Base-by-base conservation (phyloP, 1,140 invertebrate genomes). In the Acromyrmex charruanus region DNA sequence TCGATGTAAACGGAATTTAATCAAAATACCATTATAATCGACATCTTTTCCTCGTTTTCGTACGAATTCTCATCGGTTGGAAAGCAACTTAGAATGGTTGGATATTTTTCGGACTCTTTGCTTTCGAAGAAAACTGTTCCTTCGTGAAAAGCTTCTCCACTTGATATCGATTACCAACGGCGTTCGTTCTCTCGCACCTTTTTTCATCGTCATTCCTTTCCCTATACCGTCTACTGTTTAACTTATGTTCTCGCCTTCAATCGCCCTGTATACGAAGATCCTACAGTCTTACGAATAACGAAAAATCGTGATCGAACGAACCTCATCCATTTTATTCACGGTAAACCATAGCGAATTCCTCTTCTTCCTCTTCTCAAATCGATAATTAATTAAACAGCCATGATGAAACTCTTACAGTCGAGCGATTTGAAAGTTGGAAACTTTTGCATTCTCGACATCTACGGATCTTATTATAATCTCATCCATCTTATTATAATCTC, bases 151-250 rank as follows among this genome's bases (percentile, higher is more conserved):
- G 51, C 75, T 86, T 39, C 39, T 68, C 63, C 49, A 68, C 63
- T 86, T 65, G 63, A 86, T 86, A 77, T 63, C 44, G 81, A 77
- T 85, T 82, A 82, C 53, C 35, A 44, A 59, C 7, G 21, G 10
- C 31, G 31, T 35, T 51, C n/a, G 35, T 7, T 49, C 25, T 63
- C 49, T 14, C 39, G 39, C 35, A 65, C 35, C n/a, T 77, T 77
- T 85, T 28, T 63, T 63, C 7, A n/a, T 7, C 1, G 28, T 31
- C 77, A n/a, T 39, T 87, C 81, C 66, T 58, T 87, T 82, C 28
- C 3, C 21, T 68, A 12, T 49, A 53, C 59, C 6, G 6, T n/a
- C 65, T 53, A 39, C 18, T 79, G 18, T 80, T 86, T 86, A 39
- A 51, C 44, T 86, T 86, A 39, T 77, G 18, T 14, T 14, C 21